A percentile compares a stretch with the other conserved stretches of the same genome.
phyloP scores from a whole-genome alignment of 2,797 vertebrate genomes.

The Crenichthys baileyi region DNA sequence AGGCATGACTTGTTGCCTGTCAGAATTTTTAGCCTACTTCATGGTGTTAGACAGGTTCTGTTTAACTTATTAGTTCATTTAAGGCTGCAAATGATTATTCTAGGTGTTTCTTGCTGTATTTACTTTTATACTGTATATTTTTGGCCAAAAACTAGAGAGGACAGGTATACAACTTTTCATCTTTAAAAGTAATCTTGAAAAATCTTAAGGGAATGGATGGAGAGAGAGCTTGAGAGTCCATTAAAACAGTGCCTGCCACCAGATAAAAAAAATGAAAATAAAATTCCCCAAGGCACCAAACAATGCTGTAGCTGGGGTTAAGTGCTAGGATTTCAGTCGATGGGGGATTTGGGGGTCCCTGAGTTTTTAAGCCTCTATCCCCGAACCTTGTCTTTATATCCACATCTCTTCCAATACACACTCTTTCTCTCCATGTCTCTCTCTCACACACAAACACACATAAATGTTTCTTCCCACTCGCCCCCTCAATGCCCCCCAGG shows the following conservation, averaged over 20 bases:
- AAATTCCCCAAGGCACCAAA: slow-evolving; percentile 77
- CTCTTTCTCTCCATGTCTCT: slow-evolving; percentile 44
- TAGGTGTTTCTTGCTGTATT: too few species aligned
- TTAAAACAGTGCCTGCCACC: slow-evolving; percentile 63
- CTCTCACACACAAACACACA: slow-evolving; percentile 58
- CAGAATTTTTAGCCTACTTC: background rate
- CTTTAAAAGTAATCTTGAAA: slow-evolving; percentile 64
- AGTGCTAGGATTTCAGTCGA: slow-evolving; percentile 87
- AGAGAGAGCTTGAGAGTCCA: slow-evolving; percentile 70
- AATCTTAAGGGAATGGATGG: slow-evolving; percentile 60
- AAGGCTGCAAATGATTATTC: too few species aligned
- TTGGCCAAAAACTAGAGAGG: slow-evolving; percentile 11
- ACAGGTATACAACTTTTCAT: slow-evolving; percentile 60
- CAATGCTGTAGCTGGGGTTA: slow-evolving; percentile 84
- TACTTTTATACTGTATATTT: background rate
- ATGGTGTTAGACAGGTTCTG: too few species aligned
- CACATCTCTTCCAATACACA: slow-evolving; percentile 57
- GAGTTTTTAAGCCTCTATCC: slow-evolving; percentile 79
- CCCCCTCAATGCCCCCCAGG: slow-evolving; percentile 47
- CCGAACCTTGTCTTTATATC: slow-evolving; percentile 69
- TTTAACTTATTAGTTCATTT: background rate
- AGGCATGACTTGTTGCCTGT: background rate
- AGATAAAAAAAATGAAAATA: slow-evolving; percentile 51
- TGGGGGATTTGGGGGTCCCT: slow-evolving; percentile 80
- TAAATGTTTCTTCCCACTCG: slow-evolving; percentile 52